These are phyloP conservation scores for Argyresthia goedartella DNA, from an alignment of 2,888 invertebrate species.

Conservation along the genomic window DNA sequence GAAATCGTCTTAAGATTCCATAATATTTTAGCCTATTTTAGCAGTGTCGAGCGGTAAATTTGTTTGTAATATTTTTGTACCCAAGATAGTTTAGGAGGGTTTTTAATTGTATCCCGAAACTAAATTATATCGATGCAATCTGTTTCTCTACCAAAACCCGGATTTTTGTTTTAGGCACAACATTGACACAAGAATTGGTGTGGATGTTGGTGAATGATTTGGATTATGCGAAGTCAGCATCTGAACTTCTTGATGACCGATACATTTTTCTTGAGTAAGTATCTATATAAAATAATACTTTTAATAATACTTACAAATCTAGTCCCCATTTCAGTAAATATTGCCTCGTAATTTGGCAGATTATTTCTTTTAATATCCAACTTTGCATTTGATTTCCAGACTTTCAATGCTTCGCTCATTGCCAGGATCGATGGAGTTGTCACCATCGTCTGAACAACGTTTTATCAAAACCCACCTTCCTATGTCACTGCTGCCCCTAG, in stretches of 20 bases:
- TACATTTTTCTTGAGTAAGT: slow-evolving; percentile 72
- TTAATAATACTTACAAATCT: not conserved
- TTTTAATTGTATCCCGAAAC: too few species aligned
- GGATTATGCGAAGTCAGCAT: slow-evolving; percentile 70
- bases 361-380: not conserved
- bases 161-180: slow-evolving; percentile 51
- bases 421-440: slow-evolving; percentile 70
- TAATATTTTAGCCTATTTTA: too few species aligned
- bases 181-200: slow-evolving; percentile 79
- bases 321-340: too few species aligned
- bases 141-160: too few species aligned
- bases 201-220: slow-evolving; percentile 78
- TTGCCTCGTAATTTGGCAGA: not conserved
- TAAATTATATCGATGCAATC: too few species aligned
- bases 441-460: slow-evolving; percentile 29
- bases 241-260: slow-evolving; percentile 58
- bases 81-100: too few species aligned
- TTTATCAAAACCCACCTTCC: slow-evolving; percentile 79
- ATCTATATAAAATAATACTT: not conserved
- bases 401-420: slow-evolving; percentile 66
- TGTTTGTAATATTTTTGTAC: too few species aligned
- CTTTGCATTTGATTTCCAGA: slow-evolving; percentile 45
- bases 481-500: slow-evolving; percentile 77
- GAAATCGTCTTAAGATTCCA: too few species aligned
- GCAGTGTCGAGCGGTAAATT: too few species aligned